Evolutionary conservation across 1,140 invertebrate genomes (phyloP), one percentile per base, ranked within the genome.

Genomic region (Choristoneura fumiferana): DNA sequence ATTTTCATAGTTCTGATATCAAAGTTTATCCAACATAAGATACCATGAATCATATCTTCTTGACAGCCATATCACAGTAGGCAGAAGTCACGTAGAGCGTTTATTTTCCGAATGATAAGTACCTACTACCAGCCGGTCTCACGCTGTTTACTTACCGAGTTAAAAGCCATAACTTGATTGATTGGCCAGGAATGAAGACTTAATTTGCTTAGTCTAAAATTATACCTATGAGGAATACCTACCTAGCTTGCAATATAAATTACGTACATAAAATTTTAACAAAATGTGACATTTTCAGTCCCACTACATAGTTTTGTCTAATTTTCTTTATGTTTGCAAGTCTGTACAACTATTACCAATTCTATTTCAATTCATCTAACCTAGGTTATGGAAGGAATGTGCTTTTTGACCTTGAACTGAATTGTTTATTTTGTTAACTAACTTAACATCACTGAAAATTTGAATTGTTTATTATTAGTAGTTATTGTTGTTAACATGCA

Each of bases 11-110:
- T 49, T 1, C 4, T 49, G 22, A 8, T 43, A 14, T 18, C 4
- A 9, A 2, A 10, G 13, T 54, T 36, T 13, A n/a, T n/a, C 15
- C 33, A 35, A 12, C 33, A 2, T 15, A 1, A 15, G 52, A 36
- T 54, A 36, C 12, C 29, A 14, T 49, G 43, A 36, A 35, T 35
- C 52, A 37, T 56, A 56, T 15, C 6, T 29, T 40, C 18, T 39
- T 38, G 72, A 70, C 71, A 73, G 73, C 73, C 75, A 78, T 78
- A 73, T 57, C 62, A 65, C 36, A 68, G 58, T 40, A 64, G 43
- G 33, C 34, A 9, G 8, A 43, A 68, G 70, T 76, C 73, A 76
- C 73, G 75, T 78, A 67, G 54, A 9, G 17, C 29, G n/a, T 43
- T 55, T 55, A 4, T 14, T n/a, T 39, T 49, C 43, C 43, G 22